These are phyloP conservation scores for Zapus hudsonius DNA, from an alignment of 2,113 vertebrate genomes.

Conservation along the genomic window DNA sequence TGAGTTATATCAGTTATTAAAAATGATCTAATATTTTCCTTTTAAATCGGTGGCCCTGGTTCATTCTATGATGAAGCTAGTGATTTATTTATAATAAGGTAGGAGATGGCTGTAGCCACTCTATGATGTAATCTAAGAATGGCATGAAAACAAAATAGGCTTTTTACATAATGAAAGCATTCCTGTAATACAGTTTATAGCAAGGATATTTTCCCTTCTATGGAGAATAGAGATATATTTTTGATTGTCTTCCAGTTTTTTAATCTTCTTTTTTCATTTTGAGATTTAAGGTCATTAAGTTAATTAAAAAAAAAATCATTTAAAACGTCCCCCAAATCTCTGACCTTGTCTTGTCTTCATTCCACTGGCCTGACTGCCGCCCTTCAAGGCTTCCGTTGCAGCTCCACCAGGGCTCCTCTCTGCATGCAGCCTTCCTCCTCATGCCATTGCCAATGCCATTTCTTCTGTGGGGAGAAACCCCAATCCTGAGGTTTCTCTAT, in stretches of 20 bases:
- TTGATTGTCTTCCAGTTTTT: background rate
- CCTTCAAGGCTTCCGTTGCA: background rate
- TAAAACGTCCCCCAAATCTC: too few relatives aligned
- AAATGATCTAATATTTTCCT: slow-evolving; percentile 80
- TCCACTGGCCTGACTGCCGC: too few relatives aligned
- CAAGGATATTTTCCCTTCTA: background rate
- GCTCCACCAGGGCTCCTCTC: background rate
- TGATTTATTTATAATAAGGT: slow-evolving; percentile 76
- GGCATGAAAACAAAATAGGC: slow-evolving; percentile 73
- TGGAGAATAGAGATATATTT: slow-evolving; percentile 24
- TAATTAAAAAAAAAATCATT: background rate
- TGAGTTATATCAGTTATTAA: slow-evolving; percentile 79
- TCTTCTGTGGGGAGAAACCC: background rate
- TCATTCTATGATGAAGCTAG: slow-evolving; percentile 69
- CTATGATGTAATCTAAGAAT: slow-evolving; percentile 78
- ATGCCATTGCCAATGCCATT: background rate
- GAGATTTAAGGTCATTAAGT: background rate
- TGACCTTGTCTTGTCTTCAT: too few relatives aligned
- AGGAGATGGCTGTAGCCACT: slow-evolving; percentile 63
- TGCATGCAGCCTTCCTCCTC: background rate
- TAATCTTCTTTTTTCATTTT: slow-evolving; percentile 37
- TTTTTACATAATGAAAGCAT: slow-evolving; percentile 74
- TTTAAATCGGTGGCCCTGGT: slow-evolving; percentile 68
- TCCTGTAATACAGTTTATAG: slow-evolving; percentile 57
- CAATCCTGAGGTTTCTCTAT: background rate